Base-by-base conservation (phyloP, 2,888 invertebrate species). In the Rhodophaea formosa region DNA sequence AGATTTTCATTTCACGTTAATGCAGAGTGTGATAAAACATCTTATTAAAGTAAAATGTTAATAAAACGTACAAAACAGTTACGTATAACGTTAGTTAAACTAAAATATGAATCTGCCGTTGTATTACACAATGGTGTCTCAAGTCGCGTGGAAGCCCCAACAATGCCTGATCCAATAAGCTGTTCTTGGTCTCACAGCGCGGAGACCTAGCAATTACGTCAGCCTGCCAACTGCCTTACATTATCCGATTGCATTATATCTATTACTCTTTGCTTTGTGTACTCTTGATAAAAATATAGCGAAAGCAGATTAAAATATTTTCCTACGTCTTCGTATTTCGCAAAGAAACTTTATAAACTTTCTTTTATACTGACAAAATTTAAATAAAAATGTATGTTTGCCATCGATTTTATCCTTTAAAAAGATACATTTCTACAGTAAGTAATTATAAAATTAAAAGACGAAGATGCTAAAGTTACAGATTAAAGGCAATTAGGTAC, bases 91-190 rank as follows among this genome's bases (percentile, higher is more conserved):
- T 32, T 6, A 10, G 1, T 47, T 8, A 39, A 29, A 53, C 42
- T 29, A 12, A 14, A 43, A 43, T 53, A 53, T 53, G 7, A 53
- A 53, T 42, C 16, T 53, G 23, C 43, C 29, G 43, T 53, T 52
- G 52, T 15, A 52, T 52, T 44, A 44, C 44, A 54, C 45, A 54
- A 35, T 53, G 5, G 60, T 39, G 57, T 10, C 58, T 58, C 57
- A 56, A 63, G 69, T 72, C 65, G 67, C 56, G 56, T 57, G 65
- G 81, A 80, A 80, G 65, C 80, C 80, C 58, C 74, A 78, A 65
- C 59, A 77, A 68, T 75, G 79, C 68, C 66, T 69, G 65, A 80
- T 79, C 82, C 80, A 80, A 82, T 81, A 77, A 64, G 65, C 66
- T 62, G 56, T 53, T 61, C 59, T 57, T 59, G 57, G 53, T 51